Evolutionary conservation across 2,113 vertebrate species (phyloP).

Genomic region (Pogona vitticeps): DNA sequence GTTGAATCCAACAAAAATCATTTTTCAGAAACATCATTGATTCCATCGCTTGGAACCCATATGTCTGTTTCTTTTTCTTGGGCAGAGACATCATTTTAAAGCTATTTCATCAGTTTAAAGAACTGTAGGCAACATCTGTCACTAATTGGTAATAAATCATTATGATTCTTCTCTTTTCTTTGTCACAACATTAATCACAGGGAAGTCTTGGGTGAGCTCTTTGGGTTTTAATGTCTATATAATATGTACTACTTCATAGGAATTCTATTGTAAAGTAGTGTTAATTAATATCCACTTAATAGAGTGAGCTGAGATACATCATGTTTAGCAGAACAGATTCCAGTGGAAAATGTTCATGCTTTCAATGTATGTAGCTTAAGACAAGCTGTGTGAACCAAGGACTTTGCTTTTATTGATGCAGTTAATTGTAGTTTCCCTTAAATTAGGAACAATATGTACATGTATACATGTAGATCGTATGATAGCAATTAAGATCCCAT

Average conservation of each 20-base stretch:
- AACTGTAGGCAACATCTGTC: conserved; percentile 49
- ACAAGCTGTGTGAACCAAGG: conserved; percentile 60
- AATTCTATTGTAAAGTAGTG: conserved; percentile 69
- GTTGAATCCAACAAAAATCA: neutral
- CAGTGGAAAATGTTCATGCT: conserved; percentile 51
- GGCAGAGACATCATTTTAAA: neutral
- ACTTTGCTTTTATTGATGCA: conserved; percentile 59
- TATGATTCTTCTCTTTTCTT: conserved; percentile 55
- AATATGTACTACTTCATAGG: conserved; percentile 58
- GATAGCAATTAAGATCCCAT: conserved; percentile 51
- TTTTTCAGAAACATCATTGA: neutral
- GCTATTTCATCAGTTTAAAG: conserved; percentile 35
- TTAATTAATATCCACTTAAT: conserved; percentile 70
- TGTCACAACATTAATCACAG: conserved; percentile 46
- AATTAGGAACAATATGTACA: conserved; percentile 50
- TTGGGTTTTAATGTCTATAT: conserved; percentile 55
- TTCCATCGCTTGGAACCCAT: neutral
- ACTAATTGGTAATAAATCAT: conserved; percentile 55
- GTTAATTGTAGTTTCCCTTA: conserved; percentile 60
- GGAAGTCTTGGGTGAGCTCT: conserved; percentile 59
- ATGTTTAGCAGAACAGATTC: conserved; percentile 55
- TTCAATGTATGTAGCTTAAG: conserved; percentile 52
- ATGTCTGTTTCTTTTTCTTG: neutral
- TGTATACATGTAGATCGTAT: conserved; percentile 37
- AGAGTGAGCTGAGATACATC: conserved; percentile 52